Base-by-base conservation (phyloP, 2,888 invertebrate species). In the Ctena decussata region DNA sequence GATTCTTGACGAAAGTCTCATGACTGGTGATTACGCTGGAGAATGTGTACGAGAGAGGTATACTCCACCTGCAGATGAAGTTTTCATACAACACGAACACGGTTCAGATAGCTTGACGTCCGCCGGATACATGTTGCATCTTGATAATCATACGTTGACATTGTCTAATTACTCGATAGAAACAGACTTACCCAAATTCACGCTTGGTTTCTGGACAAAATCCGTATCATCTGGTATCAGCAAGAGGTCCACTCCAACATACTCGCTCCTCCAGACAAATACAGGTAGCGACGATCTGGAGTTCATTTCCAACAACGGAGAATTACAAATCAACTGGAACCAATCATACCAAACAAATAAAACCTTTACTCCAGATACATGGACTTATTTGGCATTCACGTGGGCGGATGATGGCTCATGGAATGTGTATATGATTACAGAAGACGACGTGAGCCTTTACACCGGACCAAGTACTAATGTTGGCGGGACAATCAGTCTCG, bases 81-180 rank as follows among this genome's bases (percentile, higher is more conserved):
- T 79, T 30, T 74, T 83, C 46, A 83, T 82, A 21, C 74, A 75
- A 15, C 83, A 88, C 37, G 72, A 80, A 12, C 32, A 75, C 21
- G 83, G 82, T 21, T 75, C 87, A 6, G 79, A 80, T 21, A 84
- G 77, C 32, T 77, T 91, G 12, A 79, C 90, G 57, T 86, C 89
- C 39, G 86, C 87, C 35, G 92, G 92, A 5, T 89, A 87, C 74
- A 76, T 83, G 11, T 73, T 91, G 12, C 77, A 77, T 37, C 77
- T 92, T 27, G 81, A 81, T 3, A 77, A 41, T 27, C 70, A 69
- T 18, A 80, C 12, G 15, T 65, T 80, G 15, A 35, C 53, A 35
- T 24, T 80, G 15, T 72, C 27, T 39, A 76, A 74, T 15, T 78
- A 77, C 49, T 60, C 78, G n/a, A 49, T 82, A 44, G 53, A 49